Evolutionary conservation across 2,888 invertebrate species (phyloP), one percentile per base, ranked within the genome.

Genomic region (Andrena flavipes): DNA sequence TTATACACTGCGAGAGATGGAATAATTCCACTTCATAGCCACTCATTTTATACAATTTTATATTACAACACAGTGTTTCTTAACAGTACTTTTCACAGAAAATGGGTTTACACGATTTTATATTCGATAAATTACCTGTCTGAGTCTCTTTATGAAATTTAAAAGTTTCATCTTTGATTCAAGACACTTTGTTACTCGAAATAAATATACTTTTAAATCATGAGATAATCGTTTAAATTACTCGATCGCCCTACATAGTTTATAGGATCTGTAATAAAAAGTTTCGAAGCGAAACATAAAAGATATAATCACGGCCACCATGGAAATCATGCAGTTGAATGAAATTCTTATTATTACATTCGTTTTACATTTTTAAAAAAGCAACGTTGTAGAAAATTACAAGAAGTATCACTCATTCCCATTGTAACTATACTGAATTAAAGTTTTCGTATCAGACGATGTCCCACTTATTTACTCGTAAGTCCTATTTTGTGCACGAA

Each of bases 391-490:
- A n/a, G 23, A 69, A 59, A 75, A 74, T 74, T 72, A 29, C 59
- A 68, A 76, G 26, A 16, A 42, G 35, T 23, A 35, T 54, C 16
- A 67, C 1, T 63, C 62, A 84, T 82, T 84, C 80, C 70, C 71
- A 76, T 85, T 13, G 56, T 26, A 69, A 86, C 60, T 77, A 26
- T 64, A 69, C 33, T 48, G 65, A 76, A 64, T 75, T 33, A 81
- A 77, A 23, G 20, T 33, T 54, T 59, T 35, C 70, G 29, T 49
- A 56, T 62, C 42, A 73, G 29, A 77, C 23, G 60, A 48, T 76
- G 85, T 86, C 88, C 76, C 82, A 87, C 91, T 92, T 92, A 92
- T 92, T 92, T 92, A 92, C 92, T 92, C 90, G 90, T 86, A 89
- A 90, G 83, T 90, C 86, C 82, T 90, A 83, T 87, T 87, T 90